Evolutionary conservation across 2,888 invertebrate genomes (phyloP).

Genomic region (Gastrophysa polygoni): DNA sequence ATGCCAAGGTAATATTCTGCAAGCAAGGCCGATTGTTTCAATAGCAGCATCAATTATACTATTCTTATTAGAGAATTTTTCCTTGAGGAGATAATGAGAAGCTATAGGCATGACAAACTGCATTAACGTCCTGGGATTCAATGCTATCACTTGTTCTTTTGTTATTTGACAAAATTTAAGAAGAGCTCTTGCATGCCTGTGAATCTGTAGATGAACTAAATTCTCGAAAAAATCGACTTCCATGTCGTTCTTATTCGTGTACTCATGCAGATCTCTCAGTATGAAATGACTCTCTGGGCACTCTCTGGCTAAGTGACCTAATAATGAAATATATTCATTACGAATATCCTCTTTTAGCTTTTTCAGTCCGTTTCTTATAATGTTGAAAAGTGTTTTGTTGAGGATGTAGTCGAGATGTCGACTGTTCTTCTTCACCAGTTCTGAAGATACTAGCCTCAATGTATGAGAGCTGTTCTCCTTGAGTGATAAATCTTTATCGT

Average conservation of each 20-base stretch:
- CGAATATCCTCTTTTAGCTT: constrained; percentile 73
- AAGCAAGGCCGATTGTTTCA: constrained; percentile 77
- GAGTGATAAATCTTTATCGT: constrained; percentile 83
- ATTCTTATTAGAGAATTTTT: constrained; percentile 77
- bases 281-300: constrained; percentile 74
- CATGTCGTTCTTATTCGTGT: constrained; percentile 72
- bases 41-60: constrained; percentile 84
- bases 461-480: constrained; percentile 78
- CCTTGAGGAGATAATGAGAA: constrained; percentile 78
- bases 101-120: constrained; percentile 87
- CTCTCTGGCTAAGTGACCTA: constrained; percentile 78
- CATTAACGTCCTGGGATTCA: constrained; percentile 74
- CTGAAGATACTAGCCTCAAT: constrained; percentile 71
- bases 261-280: constrained; percentile 70
- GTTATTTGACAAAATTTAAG: constrained; percentile 73
- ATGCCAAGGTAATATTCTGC: constrained; percentile 84
- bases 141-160: constrained; percentile 65
- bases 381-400: constrained; percentile 73
- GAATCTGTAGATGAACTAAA: constrained; percentile 84
- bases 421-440: constrained; percentile 64
- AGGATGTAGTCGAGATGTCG: constrained; percentile 71
- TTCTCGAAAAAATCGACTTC: constrained; percentile 97
- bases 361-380: constrained; percentile 75
- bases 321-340: constrained; percentile 78
- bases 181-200: constrained; percentile 84